Evolutionary conservation across 2,888 invertebrate genomes (phyloP).

Genomic region (Cylindroiulus punctatus): DNA sequence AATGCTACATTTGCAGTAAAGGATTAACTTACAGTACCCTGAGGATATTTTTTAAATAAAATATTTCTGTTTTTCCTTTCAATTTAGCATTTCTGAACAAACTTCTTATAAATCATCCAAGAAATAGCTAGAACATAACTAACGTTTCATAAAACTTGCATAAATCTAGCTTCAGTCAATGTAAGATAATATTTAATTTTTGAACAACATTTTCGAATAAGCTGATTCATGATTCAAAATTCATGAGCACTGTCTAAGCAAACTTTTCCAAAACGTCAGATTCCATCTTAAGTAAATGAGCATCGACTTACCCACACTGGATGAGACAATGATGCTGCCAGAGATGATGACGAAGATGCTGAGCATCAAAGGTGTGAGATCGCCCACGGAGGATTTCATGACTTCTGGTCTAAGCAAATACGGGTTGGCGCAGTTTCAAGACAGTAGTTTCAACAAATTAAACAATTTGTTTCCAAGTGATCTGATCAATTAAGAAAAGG

Average conservation of each 20-base stretch:
- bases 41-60: too few relatives aligned
- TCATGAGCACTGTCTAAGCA: too few relatives aligned
- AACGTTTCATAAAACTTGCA: too few relatives aligned
- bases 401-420: not conserved
- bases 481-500: not conserved
- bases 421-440: not conserved
- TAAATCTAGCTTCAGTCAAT: too few relatives aligned
- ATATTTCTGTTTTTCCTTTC: too few relatives aligned
- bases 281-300: not conserved
- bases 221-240: too few relatives aligned
- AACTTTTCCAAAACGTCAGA: not conserved
- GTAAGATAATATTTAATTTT: not conserved
- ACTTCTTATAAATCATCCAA: too few relatives aligned
- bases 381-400: constrained; percentile 36
- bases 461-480: not conserved
- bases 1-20: too few relatives aligned
- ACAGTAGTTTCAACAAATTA: not conserved
- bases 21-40: too few relatives aligned
- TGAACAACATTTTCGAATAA: too few relatives aligned
- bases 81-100: too few relatives aligned
- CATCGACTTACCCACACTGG: not conserved
- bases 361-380: not conserved
- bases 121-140: too few relatives aligned
- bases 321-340: constrained; percentile 40
- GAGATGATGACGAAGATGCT: constrained; percentile 33